Evolutionary conservation across 2,888 invertebrate species (phyloP).

Genomic region (Stenichneumon culpator): DNA sequence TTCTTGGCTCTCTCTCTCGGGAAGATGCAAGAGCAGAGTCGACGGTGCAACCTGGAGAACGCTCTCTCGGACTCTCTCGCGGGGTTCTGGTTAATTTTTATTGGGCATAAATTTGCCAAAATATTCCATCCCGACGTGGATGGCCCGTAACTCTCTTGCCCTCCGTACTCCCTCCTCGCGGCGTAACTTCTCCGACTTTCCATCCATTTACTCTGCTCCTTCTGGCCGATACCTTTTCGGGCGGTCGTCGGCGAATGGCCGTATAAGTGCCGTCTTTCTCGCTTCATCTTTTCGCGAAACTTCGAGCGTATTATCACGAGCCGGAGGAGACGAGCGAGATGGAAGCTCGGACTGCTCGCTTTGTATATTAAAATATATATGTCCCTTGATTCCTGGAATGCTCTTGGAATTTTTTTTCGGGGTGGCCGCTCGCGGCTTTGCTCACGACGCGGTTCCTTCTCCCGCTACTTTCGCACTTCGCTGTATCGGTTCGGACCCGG

Average conservation of each 20-base stretch:
- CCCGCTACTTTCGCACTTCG: constrained; percentile 16
- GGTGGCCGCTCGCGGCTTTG: neutral
- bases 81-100: constrained; percentile 85
- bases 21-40: constrained; percentile 2
- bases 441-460: neutral
- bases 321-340: neutral
- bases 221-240: constrained; percentile 21
- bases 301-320: neutral
- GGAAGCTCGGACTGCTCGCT: constrained; percentile 29
- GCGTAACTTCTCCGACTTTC: constrained; percentile 17
- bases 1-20: neutral
- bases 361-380: constrained; percentile 74
- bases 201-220: constrained; percentile 9
- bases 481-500: neutral
- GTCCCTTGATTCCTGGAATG: constrained; percentile 76
- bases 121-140: constrained; percentile 84
- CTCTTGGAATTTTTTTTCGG: constrained; percentile 68
- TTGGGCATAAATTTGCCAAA: constrained; percentile 85
- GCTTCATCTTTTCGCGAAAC: constrained; percentile 46
- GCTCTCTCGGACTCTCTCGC: constrained; percentile 71
- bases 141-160: constrained; percentile 82
- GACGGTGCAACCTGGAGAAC: neutral
- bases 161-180: constrained; percentile 40
- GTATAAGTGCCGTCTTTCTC: constrained; percentile 46
- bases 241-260: constrained; percentile 18